Evolutionary conservation across 2,888 invertebrate genomes (phyloP).

Genomic region (Uloborus plumipes): DNA sequence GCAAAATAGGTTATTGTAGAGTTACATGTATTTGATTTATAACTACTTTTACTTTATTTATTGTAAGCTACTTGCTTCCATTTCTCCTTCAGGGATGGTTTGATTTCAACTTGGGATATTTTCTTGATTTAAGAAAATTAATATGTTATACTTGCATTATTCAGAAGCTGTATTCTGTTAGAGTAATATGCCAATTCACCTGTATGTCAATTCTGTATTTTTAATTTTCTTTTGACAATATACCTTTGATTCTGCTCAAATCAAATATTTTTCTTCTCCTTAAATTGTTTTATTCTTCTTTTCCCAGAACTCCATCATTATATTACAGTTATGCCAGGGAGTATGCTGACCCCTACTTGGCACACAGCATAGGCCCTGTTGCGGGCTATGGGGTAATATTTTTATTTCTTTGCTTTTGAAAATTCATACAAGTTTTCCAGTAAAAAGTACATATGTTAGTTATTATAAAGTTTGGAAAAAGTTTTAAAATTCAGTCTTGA

Average conservation of each 20-base stretch:
- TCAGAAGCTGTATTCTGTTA: too few relatives aligned
- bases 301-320: constrained; percentile 59
- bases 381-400: constrained; percentile 93
- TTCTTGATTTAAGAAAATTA: too few relatives aligned
- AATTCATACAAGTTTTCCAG: neutral
- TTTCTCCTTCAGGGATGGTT: too few relatives aligned
- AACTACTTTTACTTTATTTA: too few relatives aligned
- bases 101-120: too few relatives aligned
- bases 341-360: constrained; percentile 89
- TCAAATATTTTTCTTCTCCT: neutral
- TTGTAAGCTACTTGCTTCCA: too few relatives aligned
- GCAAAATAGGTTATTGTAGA: too few relatives aligned
- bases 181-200: too few relatives aligned
- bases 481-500: neutral
- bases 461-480: neutral
- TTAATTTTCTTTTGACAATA: too few relatives aligned
- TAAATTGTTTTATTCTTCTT: constrained; percentile 5
- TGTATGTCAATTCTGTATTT: too few relatives aligned
- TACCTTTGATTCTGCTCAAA: neutral
- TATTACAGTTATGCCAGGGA: constrained; percentile 85
- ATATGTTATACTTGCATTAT: too few relatives aligned
- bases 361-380: constrained; percentile 94
- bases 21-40: too few relatives aligned
- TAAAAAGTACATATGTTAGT: neutral
- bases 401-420: neutral